These are phyloP conservation scores for Bombus huntii DNA, from an alignment of 1,140 invertebrate genomes.

Conservation along the genomic window DNA sequence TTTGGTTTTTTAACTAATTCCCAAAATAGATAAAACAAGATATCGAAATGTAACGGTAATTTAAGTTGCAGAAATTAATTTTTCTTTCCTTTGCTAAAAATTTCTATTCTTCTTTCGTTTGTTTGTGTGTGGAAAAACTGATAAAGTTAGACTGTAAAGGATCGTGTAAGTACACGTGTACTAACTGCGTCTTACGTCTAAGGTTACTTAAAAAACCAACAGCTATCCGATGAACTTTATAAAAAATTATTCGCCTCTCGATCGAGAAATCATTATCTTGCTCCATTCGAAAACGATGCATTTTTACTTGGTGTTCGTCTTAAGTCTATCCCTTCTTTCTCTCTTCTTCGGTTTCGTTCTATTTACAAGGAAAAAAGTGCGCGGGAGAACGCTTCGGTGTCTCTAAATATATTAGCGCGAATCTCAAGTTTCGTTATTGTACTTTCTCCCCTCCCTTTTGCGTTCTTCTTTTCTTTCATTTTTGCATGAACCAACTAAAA, in stretches of 20 bases:
- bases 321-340: background rate
- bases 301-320: slow-evolving; percentile 15
- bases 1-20: background rate
- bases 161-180: background rate
- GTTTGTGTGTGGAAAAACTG: too few relatives aligned
- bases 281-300: background rate
- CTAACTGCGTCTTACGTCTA: slow-evolving; percentile 7
- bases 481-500: slow-evolving; percentile 55
- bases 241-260: background rate
- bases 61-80: background rate
- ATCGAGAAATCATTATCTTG: background rate
- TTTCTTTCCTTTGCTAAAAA: too few relatives aligned
- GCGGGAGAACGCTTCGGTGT: too few relatives aligned
- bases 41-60: too few relatives aligned
- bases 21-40: background rate
- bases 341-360: background rate
- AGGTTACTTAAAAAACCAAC: background rate
- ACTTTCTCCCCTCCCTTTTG: background rate
- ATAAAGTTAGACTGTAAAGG: background rate
- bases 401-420: background rate
- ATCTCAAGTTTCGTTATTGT: slow-evolving; percentile 22
- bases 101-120: background rate
- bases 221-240: slow-evolving; percentile 1
- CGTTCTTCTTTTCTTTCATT: background rate
- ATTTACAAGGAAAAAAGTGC: slow-evolving; percentile 23